These are phyloP conservation scores for Choristoneura rosaceana DNA, from an alignment of 2,888 invertebrate genomes.

Conservation along the genomic window DNA sequence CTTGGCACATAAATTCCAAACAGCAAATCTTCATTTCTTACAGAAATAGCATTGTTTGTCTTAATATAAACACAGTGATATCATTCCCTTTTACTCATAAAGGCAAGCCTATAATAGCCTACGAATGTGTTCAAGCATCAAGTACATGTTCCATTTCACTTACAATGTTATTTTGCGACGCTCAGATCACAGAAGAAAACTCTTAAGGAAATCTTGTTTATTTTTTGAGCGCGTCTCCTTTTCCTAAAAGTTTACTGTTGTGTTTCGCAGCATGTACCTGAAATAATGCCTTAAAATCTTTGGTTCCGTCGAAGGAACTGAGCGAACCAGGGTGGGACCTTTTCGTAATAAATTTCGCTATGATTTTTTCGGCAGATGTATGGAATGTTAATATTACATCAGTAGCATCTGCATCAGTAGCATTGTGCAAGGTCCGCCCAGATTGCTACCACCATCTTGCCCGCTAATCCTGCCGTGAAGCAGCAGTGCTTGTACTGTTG, in stretches of 20 bases:
- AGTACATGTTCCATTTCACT: conserved; percentile 16
- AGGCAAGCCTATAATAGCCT: conserved; percentile 1
- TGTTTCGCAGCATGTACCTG: not conserved
- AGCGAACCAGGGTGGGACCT: too few relatives aligned
- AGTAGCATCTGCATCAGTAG: too few relatives aligned
- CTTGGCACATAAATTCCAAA: too few relatives aligned
- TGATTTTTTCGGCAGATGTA: too few relatives aligned
- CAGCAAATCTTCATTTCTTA: too few relatives aligned
- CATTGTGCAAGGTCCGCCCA: too few relatives aligned
- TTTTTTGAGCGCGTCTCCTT: not conserved
- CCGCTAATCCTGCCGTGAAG: too few relatives aligned
- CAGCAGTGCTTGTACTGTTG: too few relatives aligned
- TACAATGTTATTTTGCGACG: conserved; percentile 8
- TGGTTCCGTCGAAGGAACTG: not conserved
- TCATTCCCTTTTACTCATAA: conserved; percentile 3
- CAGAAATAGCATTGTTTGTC: not conserved
- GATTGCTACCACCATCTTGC: too few relatives aligned
- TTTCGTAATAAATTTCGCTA: too few relatives aligned
- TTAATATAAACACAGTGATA: not conserved
- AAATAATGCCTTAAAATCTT: conserved; percentile 25
- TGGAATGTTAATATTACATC: too few relatives aligned
- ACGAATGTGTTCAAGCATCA: conserved; percentile 6
- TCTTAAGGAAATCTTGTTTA: conserved; percentile 20
- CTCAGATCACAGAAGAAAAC: conserved; percentile 20
- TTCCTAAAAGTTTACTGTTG: not conserved